Evolutionary conservation across 2,113 vertebrate genomes (phyloP).

Genomic region (Myrmophylax atrothorax): DNA sequence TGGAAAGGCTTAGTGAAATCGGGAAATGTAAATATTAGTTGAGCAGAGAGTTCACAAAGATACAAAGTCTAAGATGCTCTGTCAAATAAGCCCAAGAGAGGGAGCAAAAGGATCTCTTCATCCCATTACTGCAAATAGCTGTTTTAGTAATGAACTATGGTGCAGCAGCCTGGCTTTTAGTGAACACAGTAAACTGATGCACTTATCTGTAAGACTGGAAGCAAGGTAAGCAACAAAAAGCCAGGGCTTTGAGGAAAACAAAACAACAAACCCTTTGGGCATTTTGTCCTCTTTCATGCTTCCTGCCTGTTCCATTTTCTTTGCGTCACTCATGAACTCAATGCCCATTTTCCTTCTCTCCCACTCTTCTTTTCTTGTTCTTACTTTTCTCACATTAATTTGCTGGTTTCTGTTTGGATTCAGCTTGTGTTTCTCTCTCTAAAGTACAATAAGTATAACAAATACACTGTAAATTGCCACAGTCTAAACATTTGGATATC

Average conservation of each 20-base stretch:
- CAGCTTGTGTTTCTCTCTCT: constrained; percentile 85
- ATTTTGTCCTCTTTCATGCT: constrained; percentile 72
- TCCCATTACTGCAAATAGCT: not conserved
- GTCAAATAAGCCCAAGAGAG: constrained; percentile 46
- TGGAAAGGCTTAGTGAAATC: constrained; percentile 32
- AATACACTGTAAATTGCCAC: constrained; percentile 1
- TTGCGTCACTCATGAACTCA: constrained; percentile 82
- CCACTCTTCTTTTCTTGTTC: constrained; percentile 83
- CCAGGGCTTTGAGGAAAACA: constrained; percentile 62
- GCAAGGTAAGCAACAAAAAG: constrained; percentile 66
- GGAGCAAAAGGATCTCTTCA: constrained; percentile 6
- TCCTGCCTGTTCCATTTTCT: constrained; percentile 77
- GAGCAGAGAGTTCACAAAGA: constrained; percentile 59
- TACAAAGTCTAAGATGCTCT: constrained; percentile 31
- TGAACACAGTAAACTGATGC: constrained; percentile 38
- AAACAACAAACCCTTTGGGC: constrained; percentile 79
- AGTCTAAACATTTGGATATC: not conserved
- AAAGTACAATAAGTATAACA: constrained; percentile 72
- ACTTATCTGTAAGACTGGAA: constrained; percentile 56
- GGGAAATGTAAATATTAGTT: constrained; percentile 57
- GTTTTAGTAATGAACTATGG: constrained; percentile 62
- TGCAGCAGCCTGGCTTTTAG: constrained; percentile 19
- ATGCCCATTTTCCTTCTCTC: constrained; percentile 84
- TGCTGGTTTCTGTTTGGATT: constrained; percentile 79
- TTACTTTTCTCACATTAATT: constrained; percentile 81